Conservation (phyloP, 2,113 vertebrate species). For the Hippocampus barbouri region DNA sequence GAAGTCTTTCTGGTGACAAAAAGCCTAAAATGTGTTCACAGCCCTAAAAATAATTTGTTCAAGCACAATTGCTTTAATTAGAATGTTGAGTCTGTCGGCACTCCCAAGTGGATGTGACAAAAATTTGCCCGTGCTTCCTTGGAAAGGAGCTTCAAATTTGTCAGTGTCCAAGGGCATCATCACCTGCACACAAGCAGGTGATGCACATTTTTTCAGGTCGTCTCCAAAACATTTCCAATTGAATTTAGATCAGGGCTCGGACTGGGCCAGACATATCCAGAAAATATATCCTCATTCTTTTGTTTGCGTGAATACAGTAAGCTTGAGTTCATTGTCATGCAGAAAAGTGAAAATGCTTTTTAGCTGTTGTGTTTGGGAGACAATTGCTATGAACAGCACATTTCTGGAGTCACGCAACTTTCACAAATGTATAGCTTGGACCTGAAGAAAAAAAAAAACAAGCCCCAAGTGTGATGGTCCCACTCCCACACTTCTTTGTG, state of each 20-base stretch:
- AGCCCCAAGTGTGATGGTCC: neutral
- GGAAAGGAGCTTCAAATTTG: too few species aligned
- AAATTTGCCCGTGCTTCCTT: too few species aligned
- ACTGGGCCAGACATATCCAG: neutral
- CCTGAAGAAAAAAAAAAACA: neutral
- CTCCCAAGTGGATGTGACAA: too few species aligned
- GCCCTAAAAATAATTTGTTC: too few species aligned
- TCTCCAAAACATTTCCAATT: too few species aligned
- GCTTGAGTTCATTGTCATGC: neutral
- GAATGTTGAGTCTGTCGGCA: too few species aligned
- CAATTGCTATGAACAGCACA: neutral
- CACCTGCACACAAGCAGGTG: too few species aligned
- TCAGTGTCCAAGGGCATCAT: too few species aligned
- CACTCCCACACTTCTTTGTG: neutral
- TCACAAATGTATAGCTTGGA: neutral
- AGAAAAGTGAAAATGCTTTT: neutral
- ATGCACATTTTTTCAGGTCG: too few species aligned
- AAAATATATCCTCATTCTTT: neutral
- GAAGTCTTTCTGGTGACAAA: too few species aligned
- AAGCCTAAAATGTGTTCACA: too few species aligned
- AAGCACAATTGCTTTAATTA: too few species aligned
- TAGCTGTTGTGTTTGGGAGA: neutral
- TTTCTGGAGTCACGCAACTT: neutral
- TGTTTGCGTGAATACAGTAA: neutral
- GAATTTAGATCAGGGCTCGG: neutral